Evolutionary conservation across 1,140 invertebrate genomes (phyloP).

Genomic region (Caerostris extrusa): DNA sequence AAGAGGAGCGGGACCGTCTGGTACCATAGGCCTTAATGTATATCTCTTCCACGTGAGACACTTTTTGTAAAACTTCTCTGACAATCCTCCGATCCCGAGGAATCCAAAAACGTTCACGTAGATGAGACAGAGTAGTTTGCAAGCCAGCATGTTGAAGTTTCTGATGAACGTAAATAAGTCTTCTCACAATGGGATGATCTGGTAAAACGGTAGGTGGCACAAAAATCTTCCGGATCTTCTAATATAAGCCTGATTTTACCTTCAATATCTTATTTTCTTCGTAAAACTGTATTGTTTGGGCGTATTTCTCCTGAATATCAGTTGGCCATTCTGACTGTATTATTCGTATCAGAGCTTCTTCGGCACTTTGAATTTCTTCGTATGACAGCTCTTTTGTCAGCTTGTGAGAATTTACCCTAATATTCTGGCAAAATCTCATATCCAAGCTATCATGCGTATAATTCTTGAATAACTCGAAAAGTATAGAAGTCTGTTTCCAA

Average conservation of each 20-base stretch:
- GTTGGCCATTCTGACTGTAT: conserved; percentile 53
- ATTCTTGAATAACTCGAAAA: conserved; percentile 48
- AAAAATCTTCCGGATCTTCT: conserved; percentile 1
- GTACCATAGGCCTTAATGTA: not conserved
- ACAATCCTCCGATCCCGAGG: conserved; percentile 26
- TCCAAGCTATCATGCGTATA: not conserved
- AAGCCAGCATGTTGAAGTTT: not conserved
- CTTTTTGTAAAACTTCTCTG: not conserved
- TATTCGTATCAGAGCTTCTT: conserved; percentile 24
- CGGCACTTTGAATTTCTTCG: conserved; percentile 51
- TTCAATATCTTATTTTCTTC: conserved; percentile 31
- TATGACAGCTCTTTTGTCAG: not conserved
- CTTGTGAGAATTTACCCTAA: not conserved
- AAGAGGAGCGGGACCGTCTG: conserved; percentile 3
- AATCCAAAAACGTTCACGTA: conserved; percentile 61
- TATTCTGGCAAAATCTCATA: conserved; percentile 34
- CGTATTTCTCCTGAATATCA: conserved; percentile 21
- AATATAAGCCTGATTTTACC: conserved; percentile 13
- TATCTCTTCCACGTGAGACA: conserved; percentile 37
- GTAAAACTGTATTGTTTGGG: conserved; percentile 13
- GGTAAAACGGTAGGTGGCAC: conserved; percentile 38
- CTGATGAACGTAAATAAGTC: conserved; percentile 21
- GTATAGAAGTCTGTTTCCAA: conserved; percentile 34
- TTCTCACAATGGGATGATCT: conserved; percentile 4
- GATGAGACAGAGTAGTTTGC: not conserved